Conservation (phyloP, 2,888 invertebrate species). For the Hyposoter didymator region DNA sequence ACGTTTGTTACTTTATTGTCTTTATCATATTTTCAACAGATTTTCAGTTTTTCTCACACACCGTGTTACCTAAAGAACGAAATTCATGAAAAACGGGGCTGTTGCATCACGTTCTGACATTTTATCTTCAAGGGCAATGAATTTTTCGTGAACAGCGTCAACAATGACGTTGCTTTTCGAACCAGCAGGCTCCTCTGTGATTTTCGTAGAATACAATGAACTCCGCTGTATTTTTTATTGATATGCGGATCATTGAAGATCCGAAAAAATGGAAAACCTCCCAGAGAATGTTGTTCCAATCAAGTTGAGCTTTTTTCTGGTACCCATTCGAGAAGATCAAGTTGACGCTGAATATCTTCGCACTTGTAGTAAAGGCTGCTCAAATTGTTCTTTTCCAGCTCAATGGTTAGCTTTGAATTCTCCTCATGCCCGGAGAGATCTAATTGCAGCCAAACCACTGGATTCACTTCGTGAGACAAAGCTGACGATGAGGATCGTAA, state of each 20-base stretch:
- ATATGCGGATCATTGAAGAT: neutral
- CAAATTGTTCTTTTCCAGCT: constrained; percentile 78
- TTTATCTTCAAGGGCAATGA: too few species aligned
- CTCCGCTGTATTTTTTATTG: neutral
- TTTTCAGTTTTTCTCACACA: neutral
- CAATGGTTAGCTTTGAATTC: constrained; percentile 76
- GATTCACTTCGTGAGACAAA: constrained; percentile 75
- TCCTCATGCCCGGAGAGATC: constrained; percentile 73
- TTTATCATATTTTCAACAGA: constrained; percentile 1
- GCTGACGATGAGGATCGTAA: constrained; percentile 79
- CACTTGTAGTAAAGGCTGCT: constrained; percentile 77
- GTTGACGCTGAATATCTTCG: constrained; percentile 79
- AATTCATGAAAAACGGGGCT: too few species aligned
- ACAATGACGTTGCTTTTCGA: neutral
- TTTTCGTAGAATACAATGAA: neutral
- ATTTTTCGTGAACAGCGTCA: too few species aligned
- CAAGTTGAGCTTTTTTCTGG: constrained; percentile 57
- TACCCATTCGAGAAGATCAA: constrained; percentile 79
- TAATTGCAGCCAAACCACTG: constrained; percentile 78
- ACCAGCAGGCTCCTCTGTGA: neutral
- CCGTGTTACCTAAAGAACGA: neutral
- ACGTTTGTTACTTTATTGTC: constrained; percentile 39
- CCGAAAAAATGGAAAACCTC: neutral
- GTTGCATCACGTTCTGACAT: neutral
- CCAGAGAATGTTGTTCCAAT: constrained; percentile 29